Base-by-base conservation (phyloP, 2,113 vertebrate species). In the Myiopsitta monachus region DNA sequence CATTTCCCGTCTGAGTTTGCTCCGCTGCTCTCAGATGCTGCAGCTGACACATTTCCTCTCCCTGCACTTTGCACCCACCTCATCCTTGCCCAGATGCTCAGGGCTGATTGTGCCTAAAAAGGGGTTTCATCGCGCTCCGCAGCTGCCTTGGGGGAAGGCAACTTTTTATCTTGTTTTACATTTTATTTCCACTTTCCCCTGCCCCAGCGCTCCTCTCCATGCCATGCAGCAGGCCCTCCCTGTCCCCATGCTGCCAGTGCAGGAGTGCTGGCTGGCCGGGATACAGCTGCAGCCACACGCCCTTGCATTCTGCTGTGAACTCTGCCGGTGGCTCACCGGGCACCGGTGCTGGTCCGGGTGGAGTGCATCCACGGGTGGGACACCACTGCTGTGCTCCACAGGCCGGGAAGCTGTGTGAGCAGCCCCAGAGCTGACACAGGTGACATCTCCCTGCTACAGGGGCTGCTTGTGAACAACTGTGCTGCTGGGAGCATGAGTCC, bases 11-110 rank as follows among this genome's bases (percentile, higher is more conserved):
- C 59, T 84, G 92, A 90, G 84, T 80, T 90, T 95, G 92, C 93
- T 82, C 61, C 46, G 94, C 88, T 54, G 77, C 84, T 86, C 92
- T 95, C 91, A 73, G 94, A 90, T 94, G 97, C 96, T 92, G 96
- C 92, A 95, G 97, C 97, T 94, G 96, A 97, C 96, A 96, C 94
- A 88, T 92, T 96, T 96, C 94, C 97, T 97, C 95, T 84, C 83
- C 52, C 9, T 69, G 80, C 64, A 59, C 68, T 69, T 55, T 76
- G 92, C 89, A 86, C 90, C 80, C 90, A 62, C 92, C 88, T 93
- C 78, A 88, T 94, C 85, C 83, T 72, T 64, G 78, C 91, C 86
- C 87, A 55, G 76, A 92, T 91, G 93, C 77, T 92, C 59, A 4
- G 78, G 79, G 69, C 77, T 75, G 96, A 77, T 92, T 86, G 64